phyloP scores from a whole-genome alignment of 2,797 vertebrate genomes.

The Paguma larvata region DNA sequence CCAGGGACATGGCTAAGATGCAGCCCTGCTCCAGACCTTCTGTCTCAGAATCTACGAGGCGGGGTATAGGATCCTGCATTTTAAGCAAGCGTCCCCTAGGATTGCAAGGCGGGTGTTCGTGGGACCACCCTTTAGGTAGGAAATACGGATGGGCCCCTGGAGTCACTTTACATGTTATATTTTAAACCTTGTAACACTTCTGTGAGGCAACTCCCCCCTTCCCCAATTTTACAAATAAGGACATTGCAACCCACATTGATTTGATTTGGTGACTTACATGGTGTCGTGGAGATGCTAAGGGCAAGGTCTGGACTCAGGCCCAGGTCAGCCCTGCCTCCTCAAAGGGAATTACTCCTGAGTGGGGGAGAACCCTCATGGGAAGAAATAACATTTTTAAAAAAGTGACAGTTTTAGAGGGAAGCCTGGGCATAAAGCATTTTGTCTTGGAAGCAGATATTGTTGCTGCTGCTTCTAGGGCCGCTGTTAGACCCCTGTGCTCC shows the following conservation, averaged over 20 bases:
- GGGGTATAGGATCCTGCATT: not conserved
- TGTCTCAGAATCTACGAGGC: not conserved
- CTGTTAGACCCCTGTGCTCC: not conserved
- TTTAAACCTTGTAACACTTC: not conserved
- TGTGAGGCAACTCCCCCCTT: not conserved
- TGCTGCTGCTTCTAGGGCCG: not conserved
- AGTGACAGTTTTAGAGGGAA: not conserved
- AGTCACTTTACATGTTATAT: not conserved
- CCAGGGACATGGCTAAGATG: not conserved
- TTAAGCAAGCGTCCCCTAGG: rapidly evolving
- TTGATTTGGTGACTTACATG: not conserved
- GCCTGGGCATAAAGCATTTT: not conserved
- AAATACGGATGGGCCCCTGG: not conserved
- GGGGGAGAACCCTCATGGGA: not conserved
- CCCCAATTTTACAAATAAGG: not conserved
- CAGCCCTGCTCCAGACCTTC: not conserved
- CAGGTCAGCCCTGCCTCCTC: not conserved
- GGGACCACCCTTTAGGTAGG: not conserved
- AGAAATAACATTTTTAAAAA: not conserved
- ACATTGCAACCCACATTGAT: not conserved
- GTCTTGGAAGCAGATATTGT: not conserved
- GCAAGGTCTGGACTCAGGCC: not conserved
- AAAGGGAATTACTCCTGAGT: not conserved
- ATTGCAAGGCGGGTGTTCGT: not conserved
- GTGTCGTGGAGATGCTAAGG: not conserved